Evolutionary conservation across 2,797 vertebrate genomes (phyloP).

Genomic region (Thaleichthys pacificus): DNA sequence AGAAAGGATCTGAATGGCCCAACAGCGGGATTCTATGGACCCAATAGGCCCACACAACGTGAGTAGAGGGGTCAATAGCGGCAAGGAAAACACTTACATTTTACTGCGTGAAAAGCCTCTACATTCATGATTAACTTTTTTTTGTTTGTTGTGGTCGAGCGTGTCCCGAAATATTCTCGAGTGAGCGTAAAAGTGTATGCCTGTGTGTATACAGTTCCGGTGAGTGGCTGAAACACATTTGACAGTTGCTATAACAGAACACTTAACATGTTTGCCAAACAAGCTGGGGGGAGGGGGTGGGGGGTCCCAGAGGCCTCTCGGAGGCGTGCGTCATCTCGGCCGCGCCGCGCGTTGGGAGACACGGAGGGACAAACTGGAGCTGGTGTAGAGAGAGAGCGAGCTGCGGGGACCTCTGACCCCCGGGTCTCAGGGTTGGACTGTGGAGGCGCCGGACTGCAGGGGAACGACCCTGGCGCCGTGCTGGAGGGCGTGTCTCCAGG

Average conservation of each 20-base stretch:
- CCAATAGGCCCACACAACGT: conserved; percentile 1
- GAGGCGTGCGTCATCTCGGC: too few relatives aligned
- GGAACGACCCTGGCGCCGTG: too few relatives aligned
- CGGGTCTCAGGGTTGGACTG: neutral
- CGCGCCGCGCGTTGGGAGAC: too few relatives aligned
- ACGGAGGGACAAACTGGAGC: too few relatives aligned
- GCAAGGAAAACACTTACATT: neutral
- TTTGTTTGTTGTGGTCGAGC: neutral
- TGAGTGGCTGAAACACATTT: conserved; percentile 29
- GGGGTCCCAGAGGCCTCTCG: neutral
- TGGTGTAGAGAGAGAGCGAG: too few relatives aligned
- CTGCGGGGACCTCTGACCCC: neutral
- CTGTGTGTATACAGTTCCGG: conserved; percentile 13
- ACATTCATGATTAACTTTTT: conserved; percentile 21
- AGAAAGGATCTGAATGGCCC: conserved; percentile 11
- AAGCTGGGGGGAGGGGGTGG: conserved; percentile 5
- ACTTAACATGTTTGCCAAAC: conserved; percentile 39
- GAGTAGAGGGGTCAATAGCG: conserved; percentile 15
- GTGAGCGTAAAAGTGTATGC: conserved; percentile 16
- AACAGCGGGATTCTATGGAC: conserved; percentile 13
- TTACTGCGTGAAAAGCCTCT: conserved; percentile 14
- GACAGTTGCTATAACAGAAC: conserved; percentile 50
- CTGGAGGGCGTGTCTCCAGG: too few relatives aligned
- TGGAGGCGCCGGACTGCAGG: too few relatives aligned
- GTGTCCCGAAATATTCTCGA: neutral